Percentiles rank a stretch among this genome's conserved stretches.
Conservation (phyloP, 2,888 invertebrate species). For the Antitype chi region DNA sequence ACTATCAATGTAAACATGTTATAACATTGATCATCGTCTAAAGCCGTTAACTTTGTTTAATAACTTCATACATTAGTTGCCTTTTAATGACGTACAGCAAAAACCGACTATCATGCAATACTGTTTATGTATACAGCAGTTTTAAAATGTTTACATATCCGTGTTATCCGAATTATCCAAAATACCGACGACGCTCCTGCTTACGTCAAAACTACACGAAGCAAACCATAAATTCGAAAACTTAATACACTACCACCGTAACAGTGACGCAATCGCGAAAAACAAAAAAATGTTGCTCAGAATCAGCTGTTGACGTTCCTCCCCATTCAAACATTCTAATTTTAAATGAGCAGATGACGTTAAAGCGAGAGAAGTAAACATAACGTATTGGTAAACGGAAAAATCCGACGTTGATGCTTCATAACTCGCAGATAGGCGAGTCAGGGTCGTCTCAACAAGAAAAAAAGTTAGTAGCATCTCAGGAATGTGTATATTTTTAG, state of each 20-base stretch:
- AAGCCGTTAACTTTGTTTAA: slow-evolving; percentile 48
- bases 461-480: slow-evolving; percentile 39
- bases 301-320: slow-evolving; percentile 57
- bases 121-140: slow-evolving; percentile 39
- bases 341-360: slow-evolving; percentile 58
- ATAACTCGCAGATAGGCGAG: slow-evolving; percentile 31
- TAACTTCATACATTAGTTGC: slow-evolving; percentile 13
- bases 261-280: slow-evolving; percentile 55
- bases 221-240: slow-evolving; percentile 39
- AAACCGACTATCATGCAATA: slow-evolving; percentile 28
- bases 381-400: slow-evolving; percentile 58
- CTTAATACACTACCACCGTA: slow-evolving; percentile 4
- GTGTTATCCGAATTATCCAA: slow-evolving; percentile 7
- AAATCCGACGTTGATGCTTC: slow-evolving; percentile 52
- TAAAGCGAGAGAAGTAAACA: slow-evolving; percentile 58
- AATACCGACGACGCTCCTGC: slow-evolving; percentile 27
- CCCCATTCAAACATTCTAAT: slow-evolving; percentile 65
- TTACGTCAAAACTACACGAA: slow-evolving; percentile 55
- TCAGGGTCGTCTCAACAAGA: slow-evolving; percentile 47
- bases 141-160: slow-evolving; percentile 46
- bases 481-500: slow-evolving; percentile 49
- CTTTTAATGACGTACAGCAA: slow-evolving; percentile 34
- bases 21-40: slow-evolving; percentile 40
- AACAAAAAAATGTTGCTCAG: slow-evolving; percentile 35
- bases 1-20: slow-evolving; percentile 46